These are phyloP conservation scores for Conus canariensis DNA, from an alignment of 2,888 invertebrate genomes.

Conservation along the genomic window DNA sequence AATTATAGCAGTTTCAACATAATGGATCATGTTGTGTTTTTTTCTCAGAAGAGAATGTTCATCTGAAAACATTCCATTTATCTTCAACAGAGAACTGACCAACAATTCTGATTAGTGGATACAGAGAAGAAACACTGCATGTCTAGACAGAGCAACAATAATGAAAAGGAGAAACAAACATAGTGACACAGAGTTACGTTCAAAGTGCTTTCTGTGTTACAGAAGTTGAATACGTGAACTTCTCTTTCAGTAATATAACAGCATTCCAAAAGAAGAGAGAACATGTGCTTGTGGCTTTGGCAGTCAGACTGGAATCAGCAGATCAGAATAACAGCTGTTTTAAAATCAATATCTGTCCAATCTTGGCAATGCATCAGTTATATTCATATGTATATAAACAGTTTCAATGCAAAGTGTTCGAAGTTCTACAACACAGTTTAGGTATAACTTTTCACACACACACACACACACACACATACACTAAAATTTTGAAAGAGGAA, in stretches of 20 bases:
- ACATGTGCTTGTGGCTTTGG: constrained; percentile 5
- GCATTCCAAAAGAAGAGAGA: neutral
- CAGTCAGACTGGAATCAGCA: constrained; percentile 32
- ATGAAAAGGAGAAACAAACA: neutral
- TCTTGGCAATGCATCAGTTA: neutral
- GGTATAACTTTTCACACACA: no score
- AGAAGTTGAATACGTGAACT: neutral
- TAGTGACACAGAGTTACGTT: neutral
- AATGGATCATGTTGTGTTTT: no score
- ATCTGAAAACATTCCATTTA: no score
- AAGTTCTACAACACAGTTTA: constrained; percentile 1
- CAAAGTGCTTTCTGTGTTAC: neutral
- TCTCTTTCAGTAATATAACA: neutral
- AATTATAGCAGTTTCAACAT: no score
- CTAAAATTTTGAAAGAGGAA: no score
- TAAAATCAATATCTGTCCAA: neutral
- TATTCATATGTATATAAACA: neutral
- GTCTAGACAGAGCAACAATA: neutral
- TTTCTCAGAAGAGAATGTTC: no score
- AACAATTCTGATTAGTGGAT: neutral
- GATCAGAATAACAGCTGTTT: constrained; percentile 5
- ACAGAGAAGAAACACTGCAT: neutral
- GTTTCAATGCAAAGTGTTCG: neutral
- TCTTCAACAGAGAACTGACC: neutral
- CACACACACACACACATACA: no score